Evolutionary conservation across 2,797 vertebrate species (phyloP).

Genomic region (Anniella stebbinsi): DNA sequence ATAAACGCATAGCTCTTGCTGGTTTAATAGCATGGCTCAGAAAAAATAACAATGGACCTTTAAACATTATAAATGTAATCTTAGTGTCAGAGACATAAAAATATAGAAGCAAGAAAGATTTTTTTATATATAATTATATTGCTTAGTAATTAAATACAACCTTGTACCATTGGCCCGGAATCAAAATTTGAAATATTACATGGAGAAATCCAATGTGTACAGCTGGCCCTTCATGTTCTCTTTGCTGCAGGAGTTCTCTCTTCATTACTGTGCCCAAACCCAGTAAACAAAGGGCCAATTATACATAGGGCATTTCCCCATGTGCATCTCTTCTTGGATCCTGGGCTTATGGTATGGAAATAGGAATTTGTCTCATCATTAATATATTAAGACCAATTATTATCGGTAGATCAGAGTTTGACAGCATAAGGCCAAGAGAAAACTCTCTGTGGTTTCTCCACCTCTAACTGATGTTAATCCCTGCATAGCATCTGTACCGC

Average conservation of each 20-base stretch:
- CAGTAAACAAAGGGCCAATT: neutral
- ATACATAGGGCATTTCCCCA: neutral
- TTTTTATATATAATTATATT: slow-evolving; percentile 6
- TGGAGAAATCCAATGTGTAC: neutral
- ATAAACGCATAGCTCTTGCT: slow-evolving; percentile 45
- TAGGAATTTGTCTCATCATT: neutral
- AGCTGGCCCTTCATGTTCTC: neutral
- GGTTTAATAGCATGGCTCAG: slow-evolving; percentile 23
- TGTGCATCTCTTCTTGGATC: neutral
- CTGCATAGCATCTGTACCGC: neutral
- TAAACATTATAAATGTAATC: slow-evolving; percentile 19
- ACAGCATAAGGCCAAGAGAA: neutral
- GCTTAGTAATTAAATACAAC: neutral
- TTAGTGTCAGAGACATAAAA: slow-evolving; percentile 10
- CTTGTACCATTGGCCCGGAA: neutral
- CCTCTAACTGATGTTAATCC: too few species aligned
- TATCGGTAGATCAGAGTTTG: neutral
- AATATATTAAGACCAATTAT: neutral
- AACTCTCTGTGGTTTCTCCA: neutral
- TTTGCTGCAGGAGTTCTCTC: neutral
- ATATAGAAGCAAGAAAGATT: neutral
- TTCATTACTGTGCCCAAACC: neutral
- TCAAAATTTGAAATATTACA: neutral
- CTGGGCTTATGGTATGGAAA: neutral
- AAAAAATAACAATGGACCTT: slow-evolving; percentile 53